Base-by-base conservation (phyloP, 2,888 invertebrate genomes). In the Zaprionus lineosus region DNA sequence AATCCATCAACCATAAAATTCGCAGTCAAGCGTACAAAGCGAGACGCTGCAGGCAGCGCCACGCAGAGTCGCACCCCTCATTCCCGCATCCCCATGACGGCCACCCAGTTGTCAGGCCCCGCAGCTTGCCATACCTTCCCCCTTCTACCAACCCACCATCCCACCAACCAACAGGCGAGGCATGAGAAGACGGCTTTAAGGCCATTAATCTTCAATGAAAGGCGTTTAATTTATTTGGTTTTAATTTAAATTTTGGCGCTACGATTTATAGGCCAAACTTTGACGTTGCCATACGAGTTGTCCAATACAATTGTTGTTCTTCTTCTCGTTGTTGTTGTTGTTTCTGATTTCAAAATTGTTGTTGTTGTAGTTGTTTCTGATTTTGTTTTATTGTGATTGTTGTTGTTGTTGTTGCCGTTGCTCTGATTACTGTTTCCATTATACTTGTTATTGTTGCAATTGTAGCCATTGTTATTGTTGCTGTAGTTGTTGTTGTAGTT, bases 171-270 rank as follows among this genome's bases (percentile, higher is more conserved):
- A 18, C 56, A 57, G 56, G 47, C 41, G 53, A 18, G 39, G 51
- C 59, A 50, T 28, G 50, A 29, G 50, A 56, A 41, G 53, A 52
- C 71, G 60, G 78, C 77, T 81, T 86, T 69, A 58, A 84, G 78
- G 78, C 82, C 82, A 82, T 82, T 86, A 82, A 82, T 82, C 82
- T 86, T 84, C 77, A 81, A 85, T 72, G 84, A 81, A 84, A 85
- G 84, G 84, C 86, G 86, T 85, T 85, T 84, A 85, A 82, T 82
- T 85, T 85, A 82, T 82, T 85, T 81, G 81, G 71, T 84, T 82
- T 85, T 76, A 85, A 85, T 82, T 85, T 85, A 74, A 82, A 82
- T 82, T 85, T 84, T 74, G 77, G 64, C 75, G 69, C 83, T 57
- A 70, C 81, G 84, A 75, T 85, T 85, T 81, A 83, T 84, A 84